Evolutionary conservation across 2,113 vertebrate species (phyloP).

Genomic region (Athene noctua): DNA sequence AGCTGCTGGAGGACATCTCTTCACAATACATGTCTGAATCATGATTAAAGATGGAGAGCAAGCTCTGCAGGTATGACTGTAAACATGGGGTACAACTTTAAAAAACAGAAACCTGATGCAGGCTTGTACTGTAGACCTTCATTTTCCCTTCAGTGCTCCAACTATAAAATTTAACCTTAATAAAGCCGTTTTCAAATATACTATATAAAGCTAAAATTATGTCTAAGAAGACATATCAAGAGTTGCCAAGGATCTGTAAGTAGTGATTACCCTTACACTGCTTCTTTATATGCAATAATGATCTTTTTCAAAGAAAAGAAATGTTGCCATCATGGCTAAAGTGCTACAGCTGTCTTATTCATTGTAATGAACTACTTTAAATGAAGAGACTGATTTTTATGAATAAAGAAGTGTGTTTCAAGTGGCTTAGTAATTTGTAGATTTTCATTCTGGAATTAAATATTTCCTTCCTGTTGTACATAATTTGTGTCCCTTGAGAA

Average conservation of each 20-base stretch:
- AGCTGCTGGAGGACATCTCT: background rate
- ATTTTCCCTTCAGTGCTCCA: background rate
- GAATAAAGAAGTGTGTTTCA: constrained; percentile 36
- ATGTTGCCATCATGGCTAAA: constrained; percentile 9
- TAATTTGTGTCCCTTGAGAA: constrained; percentile 7
- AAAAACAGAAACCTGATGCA: background rate
- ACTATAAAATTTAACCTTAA: background rate
- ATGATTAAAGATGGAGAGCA: background rate
- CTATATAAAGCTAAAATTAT: background rate
- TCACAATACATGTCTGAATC: background rate
- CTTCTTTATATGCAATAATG: background rate
- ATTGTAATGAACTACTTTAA: constrained; percentile 48
- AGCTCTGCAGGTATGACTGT: background rate
- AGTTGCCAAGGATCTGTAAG: constrained; percentile 1
- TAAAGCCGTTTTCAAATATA: background rate
- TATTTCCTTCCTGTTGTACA: constrained; percentile 22
- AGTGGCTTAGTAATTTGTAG: constrained; percentile 37
- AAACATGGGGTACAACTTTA: background rate
- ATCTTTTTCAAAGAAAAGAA: background rate
- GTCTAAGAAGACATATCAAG: background rate
- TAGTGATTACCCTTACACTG: background rate
- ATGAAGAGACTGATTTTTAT: constrained; percentile 27
- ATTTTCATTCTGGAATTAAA: constrained; percentile 22
- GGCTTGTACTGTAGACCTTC: background rate
- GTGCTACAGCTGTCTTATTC: constrained; percentile 27